Conservation (phyloP, 92 coral and sea anemone species). For the Zoanthus solanderi region DNA sequence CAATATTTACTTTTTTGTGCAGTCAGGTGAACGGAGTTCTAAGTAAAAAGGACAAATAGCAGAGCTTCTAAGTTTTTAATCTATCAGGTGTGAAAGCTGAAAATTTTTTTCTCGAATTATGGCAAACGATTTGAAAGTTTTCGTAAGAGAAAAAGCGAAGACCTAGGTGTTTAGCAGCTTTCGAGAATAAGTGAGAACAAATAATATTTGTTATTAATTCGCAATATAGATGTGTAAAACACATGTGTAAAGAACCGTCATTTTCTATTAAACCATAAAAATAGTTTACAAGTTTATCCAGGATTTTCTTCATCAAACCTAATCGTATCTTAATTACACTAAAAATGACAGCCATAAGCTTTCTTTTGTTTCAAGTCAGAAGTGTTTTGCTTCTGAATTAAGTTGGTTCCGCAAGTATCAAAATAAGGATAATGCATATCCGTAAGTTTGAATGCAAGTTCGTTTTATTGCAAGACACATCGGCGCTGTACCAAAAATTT, state of each 20-base stretch:
- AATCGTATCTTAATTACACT: conserved; percentile 37
- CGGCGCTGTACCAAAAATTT: conserved; percentile 17
- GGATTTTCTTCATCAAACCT: not conserved
- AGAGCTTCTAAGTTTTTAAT: conserved; percentile 1
- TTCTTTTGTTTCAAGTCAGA: conserved; percentile 28
- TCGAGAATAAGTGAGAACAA: conserved; percentile 45
- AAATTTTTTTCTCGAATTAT: too few species aligned
- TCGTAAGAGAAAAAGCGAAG: not conserved
- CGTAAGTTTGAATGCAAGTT: not conserved
- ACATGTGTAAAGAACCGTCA: conserved; percentile 36
- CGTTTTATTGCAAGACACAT: conserved; percentile 12
- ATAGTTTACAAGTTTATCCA: conserved; percentile 1
- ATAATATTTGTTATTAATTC: conserved; percentile 61
- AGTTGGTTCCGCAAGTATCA: conserved; percentile 35
- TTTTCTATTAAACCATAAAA: conserved; percentile 30
- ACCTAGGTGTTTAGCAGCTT: not conserved
- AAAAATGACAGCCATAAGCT: conserved; percentile 21
- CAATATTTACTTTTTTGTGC: conserved; percentile 44
- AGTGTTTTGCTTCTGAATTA: conserved; percentile 47
- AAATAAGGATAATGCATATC: conserved; percentile 17
- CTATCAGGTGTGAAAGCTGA: too few species aligned
- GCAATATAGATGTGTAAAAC: conserved; percentile 60
- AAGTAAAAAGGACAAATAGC: not conserved
- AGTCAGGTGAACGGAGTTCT: conserved; percentile 7
- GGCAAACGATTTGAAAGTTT: not conserved